Evolutionary conservation across 2,797 vertebrate genomes (phyloP).

Genomic region (Sciurus carolinensis): DNA sequence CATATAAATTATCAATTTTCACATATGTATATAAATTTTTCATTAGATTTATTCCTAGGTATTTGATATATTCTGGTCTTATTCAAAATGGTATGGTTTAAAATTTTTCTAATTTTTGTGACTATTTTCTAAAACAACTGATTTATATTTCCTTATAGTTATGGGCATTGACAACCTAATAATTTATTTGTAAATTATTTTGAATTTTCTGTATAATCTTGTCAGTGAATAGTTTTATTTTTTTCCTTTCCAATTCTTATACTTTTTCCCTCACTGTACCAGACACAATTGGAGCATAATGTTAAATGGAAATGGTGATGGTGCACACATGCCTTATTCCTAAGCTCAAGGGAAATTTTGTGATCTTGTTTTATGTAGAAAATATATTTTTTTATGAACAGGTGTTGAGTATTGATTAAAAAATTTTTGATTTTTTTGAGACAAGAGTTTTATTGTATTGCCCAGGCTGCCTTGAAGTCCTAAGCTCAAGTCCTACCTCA

Average conservation of each 20-base stretch:
- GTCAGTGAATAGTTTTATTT: background rate
- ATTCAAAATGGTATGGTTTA: background rate
- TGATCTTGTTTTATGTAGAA: background rate
- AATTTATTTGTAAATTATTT: slow-evolving; percentile 6
- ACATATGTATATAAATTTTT: background rate
- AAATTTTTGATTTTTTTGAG: background rate
- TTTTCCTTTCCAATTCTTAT: background rate
- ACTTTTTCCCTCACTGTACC: background rate
- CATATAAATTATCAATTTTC: slow-evolving; percentile 51
- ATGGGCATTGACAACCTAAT: background rate
- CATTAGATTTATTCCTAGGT: slow-evolving; percentile 52
- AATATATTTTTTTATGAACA: slow-evolving; percentile 11
- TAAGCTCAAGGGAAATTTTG: background rate
- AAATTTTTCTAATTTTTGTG: too few species aligned
- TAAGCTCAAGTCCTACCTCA: background rate
- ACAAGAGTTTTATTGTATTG: background rate
- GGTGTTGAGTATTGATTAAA: background rate
- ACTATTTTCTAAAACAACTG: too few species aligned
- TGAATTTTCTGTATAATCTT: background rate
- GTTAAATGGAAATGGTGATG: background rate
- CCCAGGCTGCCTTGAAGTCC: background rate
- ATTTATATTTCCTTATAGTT: background rate
- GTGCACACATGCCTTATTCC: background rate
- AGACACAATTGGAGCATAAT: background rate
- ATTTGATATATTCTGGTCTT: background rate